A percentile compares a stretch with the other conserved stretches of the same genome.
Conservation (phyloP, 2,888 invertebrate genomes). For the Eupithecia centaureata region DNA sequence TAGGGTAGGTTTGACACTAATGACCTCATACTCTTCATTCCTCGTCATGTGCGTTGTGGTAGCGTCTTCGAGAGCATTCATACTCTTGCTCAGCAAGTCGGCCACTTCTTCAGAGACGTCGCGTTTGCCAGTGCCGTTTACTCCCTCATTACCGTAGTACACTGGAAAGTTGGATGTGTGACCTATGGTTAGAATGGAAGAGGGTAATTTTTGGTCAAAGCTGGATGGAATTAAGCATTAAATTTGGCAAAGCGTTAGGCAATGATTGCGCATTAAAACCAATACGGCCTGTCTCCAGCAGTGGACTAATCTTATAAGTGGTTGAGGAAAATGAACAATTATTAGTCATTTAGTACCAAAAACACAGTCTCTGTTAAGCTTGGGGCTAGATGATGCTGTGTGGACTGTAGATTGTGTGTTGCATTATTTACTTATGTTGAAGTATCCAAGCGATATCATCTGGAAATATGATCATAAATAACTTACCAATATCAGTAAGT, state of each 20-base stretch:
- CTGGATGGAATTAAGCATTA: background rate
- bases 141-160: slow-evolving; percentile 84
- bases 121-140: slow-evolving; percentile 82
- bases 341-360: too few species aligned
- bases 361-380: too few species aligned
- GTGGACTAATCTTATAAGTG: too few species aligned
- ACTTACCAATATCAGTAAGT: slow-evolving; percentile 88
- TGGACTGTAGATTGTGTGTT: too few species aligned
- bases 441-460: too few species aligned
- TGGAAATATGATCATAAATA: background rate
- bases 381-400: too few species aligned
- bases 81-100: slow-evolving; percentile 85
- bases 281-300: too few species aligned
- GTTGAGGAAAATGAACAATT: too few species aligned
- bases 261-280: too few species aligned
- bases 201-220: background rate
- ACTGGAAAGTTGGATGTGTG: slow-evolving; percentile 61
- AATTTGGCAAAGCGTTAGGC: slow-evolving; percentile 2
- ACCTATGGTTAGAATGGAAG: background rate
- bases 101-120: slow-evolving; percentile 86
- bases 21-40: slow-evolving; percentile 89
- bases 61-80: slow-evolving; percentile 74
- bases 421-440: too few species aligned
- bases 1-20: slow-evolving; percentile 86
- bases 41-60: slow-evolving; percentile 73